Base-by-base conservation (phyloP, 2,797 vertebrate genomes). In the Luscinia luscinia region DNA sequence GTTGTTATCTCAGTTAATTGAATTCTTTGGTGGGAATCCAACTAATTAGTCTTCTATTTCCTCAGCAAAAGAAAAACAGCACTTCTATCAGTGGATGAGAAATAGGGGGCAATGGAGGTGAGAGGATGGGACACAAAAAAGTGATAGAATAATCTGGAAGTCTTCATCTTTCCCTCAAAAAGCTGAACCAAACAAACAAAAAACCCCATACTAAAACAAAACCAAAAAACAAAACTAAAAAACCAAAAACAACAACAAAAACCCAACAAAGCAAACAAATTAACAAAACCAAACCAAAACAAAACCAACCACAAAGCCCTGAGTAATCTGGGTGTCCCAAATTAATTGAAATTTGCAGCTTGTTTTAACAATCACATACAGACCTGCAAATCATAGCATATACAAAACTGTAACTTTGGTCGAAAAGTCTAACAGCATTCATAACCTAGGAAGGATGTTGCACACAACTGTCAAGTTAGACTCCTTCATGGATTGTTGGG, bases 11-110 rank as follows among this genome's bases (percentile, higher is more conserved):
- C 89, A 89, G 69, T 87, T 95, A 96, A 96, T 93, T 92, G 84
- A 96, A 95, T 95, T 93, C 52, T 93, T 94, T 95, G 48, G 81
- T 95, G 64, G 55, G 26, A 94, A 92, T 92, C 73, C 82, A 94
- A 75, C 48, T 89, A 87, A 95, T 95, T 96, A 95, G 69, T 94
- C 61, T 89, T 82, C 57, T 77, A 48, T 93, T 93, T 93, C 75
- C 43, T 84, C 84, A 77, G 58, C 17, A 76, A 85, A 92, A 92
- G 62, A 68, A 85, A 93, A 95, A 91, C 62, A 78, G 19, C 15
- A 81, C 40, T 92, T 16, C 48, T 76, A 75, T 84, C 51, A 45
- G 43, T 54, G 9, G 28, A 41, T 81, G 40, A 93, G 76, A 91
- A 94, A 94, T 49, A 92, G 19, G 23, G 58, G 38, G 26, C 81